Evolutionary conservation across 2,113 vertebrate genomes (phyloP), one percentile per base, ranked within the genome.

Genomic region (Progne subis): DNA sequence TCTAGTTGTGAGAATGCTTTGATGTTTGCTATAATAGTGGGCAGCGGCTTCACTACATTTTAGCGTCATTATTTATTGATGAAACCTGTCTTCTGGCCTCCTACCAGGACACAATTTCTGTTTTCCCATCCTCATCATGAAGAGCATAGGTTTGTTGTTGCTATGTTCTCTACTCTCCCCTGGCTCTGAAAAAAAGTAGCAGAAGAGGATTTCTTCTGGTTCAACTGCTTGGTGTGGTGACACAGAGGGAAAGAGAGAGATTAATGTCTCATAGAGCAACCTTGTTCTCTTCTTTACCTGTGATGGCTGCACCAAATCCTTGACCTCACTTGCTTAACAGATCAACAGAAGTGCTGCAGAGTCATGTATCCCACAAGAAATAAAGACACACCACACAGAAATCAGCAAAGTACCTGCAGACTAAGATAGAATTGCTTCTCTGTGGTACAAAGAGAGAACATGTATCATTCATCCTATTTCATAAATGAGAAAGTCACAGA

Each of bases 381-480:
- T 3, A 46, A 28, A 65, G 34, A 31, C 29, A 68, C 1, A 19
- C 5, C 39, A 50, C 0, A 0, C 34, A 59, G 32, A 81, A 59
- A 46, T 25, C 37, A 61, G 23, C 9, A 32, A 49, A 60, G 9
- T 41, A 32, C 24, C 28, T 57, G 46, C 26, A 78, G 44, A 43
- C 15, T 37, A 49, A 14, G 12, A 74, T 1, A 5, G 86, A 15
- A 18, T 32, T 70, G 7, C 7, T 87, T 32, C 43, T 89, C 74
- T 67, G 43, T 41, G 5, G 8, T 46, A 43, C 17, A 63, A 21
- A 67, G 52, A 46, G 6, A 82, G 7, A 25, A 61, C 0, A 1
- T 10, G 26, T 19, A 34, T 18, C 11, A 43, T 70, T 81, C 43
- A 57, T 59, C 5, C 18, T 15, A 34, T 77, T 83, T 70, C 59